A percentile compares a stretch with the other conserved stretches of the same genome.
Conservation (phyloP, 1,140 invertebrate species). For the Paraescarpia echinospica region DNA sequence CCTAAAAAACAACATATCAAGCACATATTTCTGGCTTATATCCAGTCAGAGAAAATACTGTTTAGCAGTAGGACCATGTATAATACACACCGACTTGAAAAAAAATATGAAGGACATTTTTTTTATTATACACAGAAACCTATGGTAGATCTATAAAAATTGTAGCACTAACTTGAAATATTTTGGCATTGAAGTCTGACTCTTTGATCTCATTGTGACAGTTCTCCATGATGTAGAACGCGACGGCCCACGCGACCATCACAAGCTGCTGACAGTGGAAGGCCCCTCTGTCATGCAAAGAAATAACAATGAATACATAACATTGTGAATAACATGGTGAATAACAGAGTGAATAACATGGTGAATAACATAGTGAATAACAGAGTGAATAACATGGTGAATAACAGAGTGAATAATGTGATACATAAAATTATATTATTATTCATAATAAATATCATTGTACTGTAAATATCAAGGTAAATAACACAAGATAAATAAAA, state of each 20-base stretch:
- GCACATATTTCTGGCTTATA: too few species aligned
- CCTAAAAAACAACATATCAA: too few species aligned
- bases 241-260: constrained; percentile 68
- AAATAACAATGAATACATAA: constrained; percentile 2
- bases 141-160: too few species aligned
- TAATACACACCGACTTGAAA: too few species aligned
- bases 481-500: too few species aligned
- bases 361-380: background rate
- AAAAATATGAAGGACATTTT: too few species aligned
- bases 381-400: background rate
- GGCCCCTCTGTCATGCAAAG: constrained; percentile 40
- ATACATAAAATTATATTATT: too few species aligned
- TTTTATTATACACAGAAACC: too few species aligned
- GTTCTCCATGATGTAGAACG: constrained; percentile 72
- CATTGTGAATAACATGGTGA: constrained; percentile 47
- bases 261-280: constrained; percentile 69
- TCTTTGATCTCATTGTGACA: constrained; percentile 58
- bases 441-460: too few species aligned
- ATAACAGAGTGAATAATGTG: background rate
- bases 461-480: too few species aligned
- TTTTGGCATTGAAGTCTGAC: constrained; percentile 52
- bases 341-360: background rate
- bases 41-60: too few species aligned
- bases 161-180: constrained; percentile 37
- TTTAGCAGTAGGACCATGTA: too few species aligned